phyloP scores from a whole-genome alignment of 2,888 invertebrate species.

The Altica lythri region DNA sequence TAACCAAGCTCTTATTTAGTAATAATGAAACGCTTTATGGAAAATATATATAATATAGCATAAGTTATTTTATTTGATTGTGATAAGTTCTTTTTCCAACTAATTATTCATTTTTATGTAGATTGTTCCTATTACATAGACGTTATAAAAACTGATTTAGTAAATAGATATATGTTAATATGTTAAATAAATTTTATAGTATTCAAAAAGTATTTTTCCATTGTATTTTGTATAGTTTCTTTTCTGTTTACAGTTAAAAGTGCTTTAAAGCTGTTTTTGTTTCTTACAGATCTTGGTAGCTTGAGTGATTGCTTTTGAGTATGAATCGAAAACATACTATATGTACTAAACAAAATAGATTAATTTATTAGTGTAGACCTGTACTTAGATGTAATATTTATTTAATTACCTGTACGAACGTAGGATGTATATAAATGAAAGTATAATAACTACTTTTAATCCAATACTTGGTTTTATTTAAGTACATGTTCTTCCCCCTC shows the following conservation, averaged over 20 bases:
- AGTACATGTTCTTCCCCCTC: too few relatives aligned
- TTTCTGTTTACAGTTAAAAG: constrained; percentile 3
- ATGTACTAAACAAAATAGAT: constrained; percentile 13
- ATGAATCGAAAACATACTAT: background rate
- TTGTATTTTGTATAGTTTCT: constrained; percentile 9
- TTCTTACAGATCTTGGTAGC: background rate
- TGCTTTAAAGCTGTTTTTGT: background rate
- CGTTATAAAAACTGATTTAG: constrained; percentile 11
- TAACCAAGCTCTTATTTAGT: too few relatives aligned
- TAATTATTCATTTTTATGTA: constrained; percentile 21
- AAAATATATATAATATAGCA: background rate
- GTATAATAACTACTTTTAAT: constrained; percentile 18
- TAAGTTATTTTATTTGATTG: constrained; percentile 23
- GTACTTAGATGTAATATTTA: constrained; percentile 34
- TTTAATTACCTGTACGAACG: constrained; percentile 28
- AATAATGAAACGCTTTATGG: too few relatives aligned
- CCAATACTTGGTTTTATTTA: constrained; percentile 2
- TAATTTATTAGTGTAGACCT: constrained; percentile 18
- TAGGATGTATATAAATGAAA: constrained; percentile 30
- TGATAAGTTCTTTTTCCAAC: constrained; percentile 29
- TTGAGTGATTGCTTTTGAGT: too few relatives aligned
- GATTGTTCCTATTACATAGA: constrained; percentile 29
- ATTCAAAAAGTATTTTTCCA: constrained; percentile 40
- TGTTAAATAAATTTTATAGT: constrained; percentile 25
- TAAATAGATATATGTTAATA: constrained; percentile 8